Base-by-base conservation (phyloP, 2,888 invertebrate species). In the Zootermopsis nevadensis region DNA sequence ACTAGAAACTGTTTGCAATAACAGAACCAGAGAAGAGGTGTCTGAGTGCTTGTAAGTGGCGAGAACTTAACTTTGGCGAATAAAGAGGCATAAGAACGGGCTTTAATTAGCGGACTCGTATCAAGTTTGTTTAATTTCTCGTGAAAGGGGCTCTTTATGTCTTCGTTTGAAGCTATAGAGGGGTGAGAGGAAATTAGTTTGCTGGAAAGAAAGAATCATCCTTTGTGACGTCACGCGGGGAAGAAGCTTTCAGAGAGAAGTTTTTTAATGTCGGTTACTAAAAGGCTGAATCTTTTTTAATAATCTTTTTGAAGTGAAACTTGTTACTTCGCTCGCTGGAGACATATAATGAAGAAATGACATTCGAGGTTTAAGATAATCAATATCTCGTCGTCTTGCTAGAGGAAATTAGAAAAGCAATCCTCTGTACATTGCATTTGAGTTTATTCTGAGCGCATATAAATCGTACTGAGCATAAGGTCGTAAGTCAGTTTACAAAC, bases 271-370 rank as follows among this genome's bases (percentile, higher is more conserved):
- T 19, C 19, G 15, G 48, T 60, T 60, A 60, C 60, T 48, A 60
- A 27, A n/a, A 60, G n/a, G 27, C n/a, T 60, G 60, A 60, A n/a
- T 27, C 60, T 60, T 60, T 60, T 60, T 60, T 60, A 60, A 60
- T 60, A 60, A 60, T 12, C 60, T 60, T 60, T n/a, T n/a, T 60
- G 60, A 60, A 60, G 60, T 60, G n/a, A 27, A 60, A 60, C 8
- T 60, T 60, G 60, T 27, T 60, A 60, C 60, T 48, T 48, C 19
- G 48, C 19, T 1, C 4, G 48, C 48, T 60, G 60, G 7, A 27
- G 60, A 2, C n/a, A 60, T 27, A 27, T 60, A 60, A 60, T 60
- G n/a, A 60, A n/a, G 27, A 60, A 60, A n/a, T 60, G 60, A 60
- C 27, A 60, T 60, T 48, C 60, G 60, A 12, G 27, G 27, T 60